A percentile compares a stretch with the other conserved stretches of the same genome.
Conservation (phyloP, 2,888 invertebrate species). For the Copidosoma aretas region DNA sequence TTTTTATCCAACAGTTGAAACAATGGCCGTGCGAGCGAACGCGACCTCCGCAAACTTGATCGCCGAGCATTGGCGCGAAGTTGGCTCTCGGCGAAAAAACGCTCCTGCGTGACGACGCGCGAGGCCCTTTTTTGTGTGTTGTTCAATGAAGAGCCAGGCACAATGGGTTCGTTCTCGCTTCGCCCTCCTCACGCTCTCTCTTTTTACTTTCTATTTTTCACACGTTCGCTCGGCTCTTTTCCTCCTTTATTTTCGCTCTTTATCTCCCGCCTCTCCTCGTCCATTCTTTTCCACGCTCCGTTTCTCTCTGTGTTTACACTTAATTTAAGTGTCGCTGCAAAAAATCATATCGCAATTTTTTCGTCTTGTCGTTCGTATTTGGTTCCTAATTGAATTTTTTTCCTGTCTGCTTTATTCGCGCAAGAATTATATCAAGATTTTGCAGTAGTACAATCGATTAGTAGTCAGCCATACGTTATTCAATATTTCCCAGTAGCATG, state of each 20-base stretch:
- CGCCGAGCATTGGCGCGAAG: conserved; percentile 6
- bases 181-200: not conserved
- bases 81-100: conserved; percentile 4
- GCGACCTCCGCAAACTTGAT: conserved; percentile 22
- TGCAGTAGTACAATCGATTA: too few relatives aligned
- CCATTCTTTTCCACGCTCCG: not conserved
- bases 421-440: too few relatives aligned
- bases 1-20: conserved; percentile 11
- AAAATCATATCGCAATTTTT: not conserved
- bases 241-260: not conserved
- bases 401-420: too few relatives aligned
- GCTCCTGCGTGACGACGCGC: conserved; percentile 15
- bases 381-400: too few relatives aligned
- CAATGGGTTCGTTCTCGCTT: conserved; percentile 14
- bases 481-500: too few relatives aligned
- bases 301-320: not conserved
- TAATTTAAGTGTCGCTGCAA: not conserved
- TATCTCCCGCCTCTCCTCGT: not conserved
- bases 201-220: not conserved
- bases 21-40: too few relatives aligned
- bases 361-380: not conserved
- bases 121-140: conserved; percentile 10
- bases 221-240: conserved; percentile 1
- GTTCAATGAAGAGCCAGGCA: conserved; percentile 8
- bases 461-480: too few relatives aligned